Conservation (phyloP, 2,113 vertebrate genomes). For the Caranx ignobilis region DNA sequence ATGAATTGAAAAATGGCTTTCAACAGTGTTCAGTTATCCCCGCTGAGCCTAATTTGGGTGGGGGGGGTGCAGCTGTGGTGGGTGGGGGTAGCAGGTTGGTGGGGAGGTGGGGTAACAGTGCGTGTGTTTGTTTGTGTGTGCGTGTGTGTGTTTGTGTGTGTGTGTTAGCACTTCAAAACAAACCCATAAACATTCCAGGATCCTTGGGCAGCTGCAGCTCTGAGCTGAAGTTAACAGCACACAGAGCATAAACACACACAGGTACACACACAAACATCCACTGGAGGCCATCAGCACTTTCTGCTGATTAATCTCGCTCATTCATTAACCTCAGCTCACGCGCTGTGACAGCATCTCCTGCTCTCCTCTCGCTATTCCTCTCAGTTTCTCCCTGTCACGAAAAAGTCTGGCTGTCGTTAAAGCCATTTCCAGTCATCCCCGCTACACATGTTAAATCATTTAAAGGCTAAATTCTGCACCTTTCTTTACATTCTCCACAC, state of each 20-base stretch:
- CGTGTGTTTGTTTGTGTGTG: conserved; percentile 37
- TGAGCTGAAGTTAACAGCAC: conserved; percentile 60
- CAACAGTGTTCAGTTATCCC: conserved; percentile 70
- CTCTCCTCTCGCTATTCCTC: conserved; percentile 9
- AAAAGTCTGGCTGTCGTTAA: conserved; percentile 55
- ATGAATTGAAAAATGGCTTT: conserved; percentile 79
- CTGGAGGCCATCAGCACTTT: neutral
- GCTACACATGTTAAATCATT: conserved; percentile 68
- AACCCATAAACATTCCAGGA: conserved; percentile 81
- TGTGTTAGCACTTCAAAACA: conserved; percentile 79
- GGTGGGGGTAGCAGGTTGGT: conserved; percentile 41
- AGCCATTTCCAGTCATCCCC: conserved; percentile 26
- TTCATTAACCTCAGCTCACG: neutral
- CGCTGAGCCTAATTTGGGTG: conserved; percentile 72
- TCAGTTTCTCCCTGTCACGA: conserved; percentile 22
- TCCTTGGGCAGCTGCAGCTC: conserved; percentile 66
- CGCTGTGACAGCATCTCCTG: neutral
- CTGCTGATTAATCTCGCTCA: conserved; percentile 9
- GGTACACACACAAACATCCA: conserved; percentile 37
- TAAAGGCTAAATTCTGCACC: conserved; percentile 49
- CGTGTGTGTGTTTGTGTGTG: conserved; percentile 37
- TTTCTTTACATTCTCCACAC: conserved; percentile 70
- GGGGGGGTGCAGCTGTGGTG: neutral
- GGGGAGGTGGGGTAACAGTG: conserved; percentile 11
- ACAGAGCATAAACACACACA: conserved; percentile 29